Percentiles rank a stretch among this genome's conserved stretches.
Evolutionary conservation across 2,888 invertebrate genomes (phyloP).

Genomic region (Nephrotoma guestfalica): DNA sequence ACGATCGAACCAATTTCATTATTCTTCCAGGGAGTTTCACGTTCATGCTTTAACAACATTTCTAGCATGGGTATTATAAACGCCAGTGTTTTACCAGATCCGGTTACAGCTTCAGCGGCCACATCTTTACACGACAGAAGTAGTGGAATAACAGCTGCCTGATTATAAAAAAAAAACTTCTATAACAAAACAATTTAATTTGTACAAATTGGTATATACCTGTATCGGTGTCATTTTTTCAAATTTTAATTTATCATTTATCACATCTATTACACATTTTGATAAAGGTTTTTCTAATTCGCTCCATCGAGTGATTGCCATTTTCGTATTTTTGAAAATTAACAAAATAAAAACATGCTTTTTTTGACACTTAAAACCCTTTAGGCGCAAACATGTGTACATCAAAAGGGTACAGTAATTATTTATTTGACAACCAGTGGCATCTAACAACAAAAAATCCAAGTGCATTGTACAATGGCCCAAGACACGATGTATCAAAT

Average conservation of each 20-base stretch:
- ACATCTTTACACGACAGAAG: constrained; percentile 87
- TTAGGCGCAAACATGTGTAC: too few species aligned
- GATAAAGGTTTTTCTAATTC: constrained; percentile 34
- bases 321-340: neutral
- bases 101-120: constrained; percentile 95
- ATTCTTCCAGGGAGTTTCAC: constrained; percentile 46
- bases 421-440: too few species aligned
- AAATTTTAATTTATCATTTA: constrained; percentile 36
- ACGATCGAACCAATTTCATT: constrained; percentile 78
- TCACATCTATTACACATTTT: constrained; percentile 35
- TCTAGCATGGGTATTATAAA: constrained; percentile 88
- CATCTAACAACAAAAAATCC: too few species aligned
- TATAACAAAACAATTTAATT: neutral
- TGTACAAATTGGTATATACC: constrained; percentile 15
- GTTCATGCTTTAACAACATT: constrained; percentile 50
- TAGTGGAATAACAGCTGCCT: constrained; percentile 80
- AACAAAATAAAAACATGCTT: neutral
- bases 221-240: constrained; percentile 44
- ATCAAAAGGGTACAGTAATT: too few species aligned
- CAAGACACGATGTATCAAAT: too few species aligned
- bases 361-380: neutral
- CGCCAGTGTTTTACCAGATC: constrained; percentile 95
- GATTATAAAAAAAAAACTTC: constrained; percentile 20
- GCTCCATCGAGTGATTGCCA: constrained; percentile 23
- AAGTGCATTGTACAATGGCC: too few species aligned